Evolutionary conservation across 2,113 vertebrate species (phyloP), one percentile per base, ranked within the genome.

Genomic region (Craseonycteris thonglongyai): DNA sequence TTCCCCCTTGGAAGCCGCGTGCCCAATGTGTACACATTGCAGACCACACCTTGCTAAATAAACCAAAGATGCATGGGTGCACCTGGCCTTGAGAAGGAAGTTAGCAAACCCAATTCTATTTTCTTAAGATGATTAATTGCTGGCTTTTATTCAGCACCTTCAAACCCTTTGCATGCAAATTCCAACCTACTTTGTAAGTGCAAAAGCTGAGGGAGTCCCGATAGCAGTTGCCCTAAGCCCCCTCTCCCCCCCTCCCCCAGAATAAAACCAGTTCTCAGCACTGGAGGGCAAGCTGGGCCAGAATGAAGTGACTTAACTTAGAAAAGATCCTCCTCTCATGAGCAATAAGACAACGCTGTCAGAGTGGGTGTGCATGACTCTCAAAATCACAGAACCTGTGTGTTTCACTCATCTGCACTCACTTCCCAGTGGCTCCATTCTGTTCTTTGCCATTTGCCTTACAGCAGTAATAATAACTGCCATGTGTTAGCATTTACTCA

Each of bases 11-110:
- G 65, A 42, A n/a, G 33, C 38, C 84, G 42, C 0, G 3, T 4
- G 35, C 58, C 24, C 2, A 2, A 1, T 0, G 0, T 0, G 5
- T 0, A 4, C 63, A 14, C 35, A 2, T 47, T 7, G 24, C 1
- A 33, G 58, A 28, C 16, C 65, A 14, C 1, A 0, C 30, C 63
- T 10, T 0, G 1, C 58, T 4, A n/a, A 47, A 10, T 4, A 22
- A 66, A n/a, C 82, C 21, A 3, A 47, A 61, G 74, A 13, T 0
- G 35, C 16, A 14, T n/a, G 88, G 90, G 30, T 3, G 11, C 75
- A 6, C 54, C 1, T 3, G 33, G 79, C 88, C 65, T 40, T 16
- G 19, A 51, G 84, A 63, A 71, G 16, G 30, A 21, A 4, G 42
- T 1, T 22, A 30, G 54, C 82, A 9, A 40, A 16, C 21, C 24